Base-by-base conservation (phyloP, 1,140 invertebrate species). In the Penaeus indicus region DNA sequence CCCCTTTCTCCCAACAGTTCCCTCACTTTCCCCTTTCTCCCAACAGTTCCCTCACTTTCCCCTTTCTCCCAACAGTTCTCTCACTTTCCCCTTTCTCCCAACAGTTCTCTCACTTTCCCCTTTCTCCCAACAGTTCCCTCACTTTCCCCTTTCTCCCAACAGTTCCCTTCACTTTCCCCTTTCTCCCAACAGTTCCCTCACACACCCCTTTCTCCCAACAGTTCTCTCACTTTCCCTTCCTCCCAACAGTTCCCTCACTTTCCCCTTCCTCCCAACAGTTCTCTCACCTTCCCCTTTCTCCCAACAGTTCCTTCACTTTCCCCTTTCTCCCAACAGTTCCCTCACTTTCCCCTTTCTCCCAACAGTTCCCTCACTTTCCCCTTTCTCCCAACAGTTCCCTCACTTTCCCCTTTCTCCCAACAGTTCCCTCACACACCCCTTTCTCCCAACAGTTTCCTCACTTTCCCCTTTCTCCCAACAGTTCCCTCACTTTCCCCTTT, bases 311-410 rank as follows among this genome's bases (percentile, higher is more conserved):
- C 8, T n/a, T 19, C 69, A 22, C 69, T 72, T 22, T 72, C 69
- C 10, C 69, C n/a, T 10, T n/a, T 16, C 10, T 10, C 10, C n/a
- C n/a, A 2, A 10, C 47, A 47, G 11, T 10, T n/a, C 27, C 4
- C 27, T 27, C 38, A 72, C 38, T 42, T 60, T n/a, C 32, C 27
- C 78, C n/a, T 18, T 61, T 25, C 69, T 22, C 18, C 18, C 47
- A 18, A 47, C 89, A 90, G 89, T 90, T n/a, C 69, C 32, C 69
- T 19, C 69, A 22, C 69, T 19, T 22, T 27, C 69, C 10, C 69
- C n/a, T 10, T n/a, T 16, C 10, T 10, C 10, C n/a, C n/a, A 2
- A 10, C 4, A 47, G 11, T 10, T 38, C n/a, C n/a, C 16, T 38
- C 38, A 25, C n/a, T 2, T 27, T 2, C n/a, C 11, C n/a, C 69